These are phyloP conservation scores for Yponomeuta sedellus DNA, from an alignment of 2,888 invertebrate species.

Conservation along the genomic window DNA sequence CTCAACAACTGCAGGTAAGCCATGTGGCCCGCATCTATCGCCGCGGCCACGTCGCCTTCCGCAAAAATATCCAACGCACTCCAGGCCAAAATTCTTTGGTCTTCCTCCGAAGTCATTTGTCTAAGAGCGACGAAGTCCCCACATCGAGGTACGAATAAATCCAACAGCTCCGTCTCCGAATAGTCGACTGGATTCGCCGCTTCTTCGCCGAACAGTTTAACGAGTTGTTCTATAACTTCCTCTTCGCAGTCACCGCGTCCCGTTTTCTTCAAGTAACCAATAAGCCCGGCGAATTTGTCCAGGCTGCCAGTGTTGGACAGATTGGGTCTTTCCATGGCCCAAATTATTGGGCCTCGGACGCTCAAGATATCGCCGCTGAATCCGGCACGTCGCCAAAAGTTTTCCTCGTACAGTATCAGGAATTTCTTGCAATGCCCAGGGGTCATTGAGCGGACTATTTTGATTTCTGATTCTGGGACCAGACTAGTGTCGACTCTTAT, in stretches of 20 bases:
- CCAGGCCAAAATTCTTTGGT: constrained; percentile 49
- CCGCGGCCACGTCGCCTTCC: constrained; percentile 59
- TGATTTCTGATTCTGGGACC: constrained; percentile 34
- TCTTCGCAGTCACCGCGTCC: constrained; percentile 36
- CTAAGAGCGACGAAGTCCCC: constrained; percentile 57
- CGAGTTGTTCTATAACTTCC: constrained; percentile 53
- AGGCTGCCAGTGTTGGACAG: constrained; percentile 45
- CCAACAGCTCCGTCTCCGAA: constrained; percentile 44
- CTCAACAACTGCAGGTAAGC: constrained; percentile 54
- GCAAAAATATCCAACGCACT: constrained; percentile 61
- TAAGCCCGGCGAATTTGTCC: constrained; percentile 41
- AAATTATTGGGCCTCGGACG: constrained; percentile 61
- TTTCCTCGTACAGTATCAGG: constrained; percentile 48
- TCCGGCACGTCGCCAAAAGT: constrained; percentile 55
- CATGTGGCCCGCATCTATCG: constrained; percentile 60
- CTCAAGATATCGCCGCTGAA: constrained; percentile 67
- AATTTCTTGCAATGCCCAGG: constrained; percentile 52
- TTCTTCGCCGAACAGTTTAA: constrained; percentile 51
- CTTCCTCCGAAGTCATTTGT: constrained; percentile 30
- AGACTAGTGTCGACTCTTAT: constrained; percentile 52
- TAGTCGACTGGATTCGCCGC: constrained; percentile 50
- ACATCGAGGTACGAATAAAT: constrained; percentile 55
- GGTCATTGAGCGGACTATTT: constrained; percentile 34
- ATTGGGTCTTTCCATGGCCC: constrained; percentile 61
- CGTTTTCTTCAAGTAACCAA: constrained; percentile 49